Percentiles rank a stretch among this genome's conserved stretches.
These are phyloP conservation scores for Julus scanicus DNA, from an alignment of 2,888 invertebrate genomes.

Conservation along the genomic window DNA sequence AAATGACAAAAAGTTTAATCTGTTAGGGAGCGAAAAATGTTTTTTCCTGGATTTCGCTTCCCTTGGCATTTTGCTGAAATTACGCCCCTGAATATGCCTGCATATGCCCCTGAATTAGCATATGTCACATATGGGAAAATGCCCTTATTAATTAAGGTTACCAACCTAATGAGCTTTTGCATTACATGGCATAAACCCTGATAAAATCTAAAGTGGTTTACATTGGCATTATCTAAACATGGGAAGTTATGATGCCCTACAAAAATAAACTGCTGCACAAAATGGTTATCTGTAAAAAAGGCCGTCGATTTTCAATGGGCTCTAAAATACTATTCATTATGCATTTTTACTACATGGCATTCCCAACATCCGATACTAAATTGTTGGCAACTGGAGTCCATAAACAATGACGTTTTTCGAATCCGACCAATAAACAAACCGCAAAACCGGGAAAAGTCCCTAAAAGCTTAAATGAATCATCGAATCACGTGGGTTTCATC, in stretches of 20 bases:
- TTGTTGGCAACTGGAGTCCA: background rate
- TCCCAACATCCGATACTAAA: slow-evolving; percentile 3
- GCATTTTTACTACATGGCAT: background rate
- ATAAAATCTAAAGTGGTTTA: background rate
- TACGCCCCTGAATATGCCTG: too few species aligned
- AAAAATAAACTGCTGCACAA: slow-evolving; percentile 32
- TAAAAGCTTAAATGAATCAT: too few species aligned
- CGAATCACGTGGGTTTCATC: too few species aligned
- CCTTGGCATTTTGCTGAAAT: too few species aligned
- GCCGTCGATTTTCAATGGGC: background rate
- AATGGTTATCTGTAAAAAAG: background rate
- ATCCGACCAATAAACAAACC: background rate
- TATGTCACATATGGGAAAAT: too few species aligned
- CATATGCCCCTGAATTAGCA: too few species aligned
- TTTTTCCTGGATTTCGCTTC: too few species aligned
- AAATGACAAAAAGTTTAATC: too few species aligned
- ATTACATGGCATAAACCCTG: background rate
- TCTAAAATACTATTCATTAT: background rate
- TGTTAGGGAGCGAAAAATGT: too few species aligned
- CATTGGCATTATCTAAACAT: background rate
- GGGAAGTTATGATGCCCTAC: slow-evolving; percentile 7
- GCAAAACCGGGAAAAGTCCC: too few species aligned
- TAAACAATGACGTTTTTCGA: slow-evolving; percentile 30
- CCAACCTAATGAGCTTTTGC: background rate
- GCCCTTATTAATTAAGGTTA: background rate